Base-by-base conservation (phyloP, 2,797 vertebrate genomes). In the Poeciliopsis turneri region DNA sequence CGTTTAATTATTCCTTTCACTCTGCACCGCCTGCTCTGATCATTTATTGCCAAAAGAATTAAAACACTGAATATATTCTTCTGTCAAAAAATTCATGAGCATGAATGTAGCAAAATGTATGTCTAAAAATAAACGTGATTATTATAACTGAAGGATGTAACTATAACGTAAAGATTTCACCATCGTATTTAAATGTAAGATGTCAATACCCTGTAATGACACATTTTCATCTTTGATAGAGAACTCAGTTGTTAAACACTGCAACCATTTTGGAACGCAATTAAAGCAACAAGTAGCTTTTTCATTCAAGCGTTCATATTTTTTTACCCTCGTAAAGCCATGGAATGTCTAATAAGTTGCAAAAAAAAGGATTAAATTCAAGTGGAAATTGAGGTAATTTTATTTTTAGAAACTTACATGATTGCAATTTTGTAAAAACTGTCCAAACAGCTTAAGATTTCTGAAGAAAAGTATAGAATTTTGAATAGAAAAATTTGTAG, bases 1-100 rank as follows among this genome's bases (percentile, higher is more conserved):
- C 9, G 53, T 49, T 73, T 53, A 15, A 80, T 77, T 28, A 55
- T 71, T 41, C 53, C 45, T 74, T 61, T 57, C 73, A 25, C 46
- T 33, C 49, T 18, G 23, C 39, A 72, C n/a, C 1, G 0, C 55
- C 66, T 53, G 18, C 20, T 59, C 11, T 51, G 46, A 45, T 49
- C 5, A 47, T 70, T 53, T 30, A n/a, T 25, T 16, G 5, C 68
- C 25, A 28, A 55, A 33, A 45, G 20, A 53, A 66, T 0, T 25
- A 41, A 36, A 41, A 55, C 5, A 16, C 23, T 30, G 55, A 53
- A 66, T 64, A 5, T 45, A 45, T 20, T 77, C 55, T 53, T 57
- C 23, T 41, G 15, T 30, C 28, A 53, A 15, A 41, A 53, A 30
- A 18, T 70, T 9, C 0, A 53, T n/a, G 10, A 41, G 20, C 20